Evolutionary conservation across 2,113 vertebrate genomes (phyloP).

Genomic region (Helogale parvula): DNA sequence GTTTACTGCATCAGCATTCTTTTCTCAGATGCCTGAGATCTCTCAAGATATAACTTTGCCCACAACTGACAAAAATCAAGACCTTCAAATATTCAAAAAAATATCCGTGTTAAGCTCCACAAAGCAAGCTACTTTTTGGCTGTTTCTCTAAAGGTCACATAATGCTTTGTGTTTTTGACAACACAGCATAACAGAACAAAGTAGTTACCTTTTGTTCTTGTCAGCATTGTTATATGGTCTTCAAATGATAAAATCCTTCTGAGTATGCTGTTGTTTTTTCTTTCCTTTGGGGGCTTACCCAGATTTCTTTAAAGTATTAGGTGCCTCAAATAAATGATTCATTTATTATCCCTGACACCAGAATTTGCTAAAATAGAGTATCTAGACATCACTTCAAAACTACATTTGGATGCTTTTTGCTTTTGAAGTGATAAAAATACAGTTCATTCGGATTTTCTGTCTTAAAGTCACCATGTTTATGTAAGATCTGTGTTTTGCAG

Average conservation of each 20-base stretch:
- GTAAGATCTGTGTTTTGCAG: neutral
- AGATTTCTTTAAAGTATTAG: conserved; percentile 83
- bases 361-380: conserved; percentile 65
- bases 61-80: conserved; percentile 46
- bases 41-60: neutral
- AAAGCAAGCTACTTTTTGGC: conserved; percentile 54
- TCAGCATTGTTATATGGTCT: conserved; percentile 82
- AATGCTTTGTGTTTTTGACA: conserved; percentile 80
- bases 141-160: conserved; percentile 83
- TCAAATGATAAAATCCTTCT: conserved; percentile 82
- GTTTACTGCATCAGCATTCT: conserved; percentile 16
- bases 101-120: fast-evolving
- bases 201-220: conserved; percentile 86
- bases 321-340: conserved; percentile 81
- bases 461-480: conserved; percentile 51
- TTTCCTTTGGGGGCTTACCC: conserved; percentile 73
- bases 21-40: conserved; percentile 33
- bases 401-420: conserved; percentile 66
- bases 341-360: conserved; percentile 83
- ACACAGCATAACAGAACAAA: conserved; percentile 85
- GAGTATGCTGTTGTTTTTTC: conserved; percentile 79
- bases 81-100: conserved; percentile 34
- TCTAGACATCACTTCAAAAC: conserved; percentile 47
- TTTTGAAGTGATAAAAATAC: conserved; percentile 40
- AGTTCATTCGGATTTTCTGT: conserved; percentile 7